These are phyloP conservation scores for Lacanobia oleracea DNA, from an alignment of 2,888 invertebrate genomes.

Conservation along the genomic window DNA sequence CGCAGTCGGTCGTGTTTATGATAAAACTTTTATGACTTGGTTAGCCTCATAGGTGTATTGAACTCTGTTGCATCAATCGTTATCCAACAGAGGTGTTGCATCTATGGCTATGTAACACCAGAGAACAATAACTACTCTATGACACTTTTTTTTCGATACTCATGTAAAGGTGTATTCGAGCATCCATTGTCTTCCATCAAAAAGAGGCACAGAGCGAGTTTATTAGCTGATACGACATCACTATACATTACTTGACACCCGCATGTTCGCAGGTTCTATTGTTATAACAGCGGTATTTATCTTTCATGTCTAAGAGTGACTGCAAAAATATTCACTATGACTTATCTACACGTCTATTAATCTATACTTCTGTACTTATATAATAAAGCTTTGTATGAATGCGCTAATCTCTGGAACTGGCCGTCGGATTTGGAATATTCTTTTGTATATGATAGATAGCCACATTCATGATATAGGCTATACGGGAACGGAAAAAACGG, in stretches of 20 bases:
- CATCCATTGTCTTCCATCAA: not conserved
- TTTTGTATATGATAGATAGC: too few relatives aligned
- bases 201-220: not conserved
- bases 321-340: not conserved
- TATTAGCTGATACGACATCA: too few relatives aligned
- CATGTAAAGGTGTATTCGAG: not conserved
- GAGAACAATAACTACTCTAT: not conserved
- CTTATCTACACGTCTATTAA: not conserved
- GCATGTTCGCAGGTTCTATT: too few relatives aligned
- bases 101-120: not conserved
- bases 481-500: too few relatives aligned
- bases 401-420: too few relatives aligned
- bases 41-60: slow-evolving; percentile 29
- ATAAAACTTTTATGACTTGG: slow-evolving; percentile 24
- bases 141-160: not conserved
- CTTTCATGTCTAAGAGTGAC: too few relatives aligned
- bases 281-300: too few relatives aligned
- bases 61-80: slow-evolving; percentile 30
- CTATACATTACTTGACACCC: too few relatives aligned
- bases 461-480: too few relatives aligned
- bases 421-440: too few relatives aligned
- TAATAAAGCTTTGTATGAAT: too few relatives aligned
- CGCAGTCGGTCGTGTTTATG: slow-evolving; percentile 3
- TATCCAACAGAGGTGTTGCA: slow-evolving; percentile 6
- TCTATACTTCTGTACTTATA: too few relatives aligned